A percentile compares a stretch with the other conserved stretches of the same genome.
phyloP scores from a whole-genome alignment of 2,888 invertebrate species.

The Dolomedes plantarius region DNA sequence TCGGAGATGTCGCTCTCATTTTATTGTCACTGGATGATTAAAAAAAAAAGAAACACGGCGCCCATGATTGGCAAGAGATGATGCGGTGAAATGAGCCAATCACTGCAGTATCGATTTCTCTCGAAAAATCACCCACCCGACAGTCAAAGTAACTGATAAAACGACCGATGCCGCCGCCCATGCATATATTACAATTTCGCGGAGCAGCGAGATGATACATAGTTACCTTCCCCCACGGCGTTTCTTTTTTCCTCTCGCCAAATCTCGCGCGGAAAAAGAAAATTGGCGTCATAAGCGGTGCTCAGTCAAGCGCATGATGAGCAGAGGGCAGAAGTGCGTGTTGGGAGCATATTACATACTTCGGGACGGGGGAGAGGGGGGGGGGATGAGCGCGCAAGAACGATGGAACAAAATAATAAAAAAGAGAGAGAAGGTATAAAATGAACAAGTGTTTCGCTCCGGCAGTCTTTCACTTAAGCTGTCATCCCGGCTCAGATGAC shows the following conservation, averaged over 20 bases:
- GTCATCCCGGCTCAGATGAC: constrained; percentile 28
- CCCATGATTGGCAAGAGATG: no score
- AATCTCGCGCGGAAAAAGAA: not conserved
- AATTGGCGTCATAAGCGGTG: constrained; percentile 8
- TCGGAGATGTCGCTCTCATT: no score
- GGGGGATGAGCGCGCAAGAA: not conserved
- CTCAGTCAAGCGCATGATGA: constrained; percentile 51
- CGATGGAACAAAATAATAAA: no score
- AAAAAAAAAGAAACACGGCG: no score
- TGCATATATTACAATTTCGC: no score
- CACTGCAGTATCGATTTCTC: no score
- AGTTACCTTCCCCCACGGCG: not conserved
- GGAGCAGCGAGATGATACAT: not conserved
- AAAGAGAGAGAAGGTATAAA: not conserved
- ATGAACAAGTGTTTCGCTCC: constrained; percentile 36
- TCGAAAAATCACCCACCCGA: no score
- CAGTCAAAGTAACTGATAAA: not conserved
- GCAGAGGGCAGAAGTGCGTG: constrained; percentile 12
- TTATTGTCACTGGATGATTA: no score
- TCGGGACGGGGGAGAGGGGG: not conserved
- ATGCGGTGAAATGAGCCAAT: no score
- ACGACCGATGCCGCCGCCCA: not conserved
- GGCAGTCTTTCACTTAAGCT: constrained; percentile 51
- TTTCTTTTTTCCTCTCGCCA: not conserved
- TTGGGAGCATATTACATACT: constrained; percentile 8